Conservation (phyloP, 2,113 vertebrate genomes). For the Hassar affinis region DNA sequence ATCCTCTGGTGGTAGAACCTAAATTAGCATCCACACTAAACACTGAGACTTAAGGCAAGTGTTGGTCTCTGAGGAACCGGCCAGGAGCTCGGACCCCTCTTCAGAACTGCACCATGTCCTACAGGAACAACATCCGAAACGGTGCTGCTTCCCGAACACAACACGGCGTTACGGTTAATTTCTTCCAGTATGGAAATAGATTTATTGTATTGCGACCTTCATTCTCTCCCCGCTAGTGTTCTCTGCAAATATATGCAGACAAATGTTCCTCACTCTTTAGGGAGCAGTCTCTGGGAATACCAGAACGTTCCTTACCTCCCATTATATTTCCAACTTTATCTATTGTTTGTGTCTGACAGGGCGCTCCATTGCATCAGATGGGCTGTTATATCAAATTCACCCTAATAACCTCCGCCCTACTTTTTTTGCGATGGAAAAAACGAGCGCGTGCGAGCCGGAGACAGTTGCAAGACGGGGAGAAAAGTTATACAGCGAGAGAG, state of each 20-base stretch:
- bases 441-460: slow-evolving; percentile 42
- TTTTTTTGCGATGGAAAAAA: slow-evolving; percentile 60
- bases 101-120: slow-evolving; percentile 50
- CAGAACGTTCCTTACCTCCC: slow-evolving; percentile 64
- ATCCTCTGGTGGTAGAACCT: slow-evolving; percentile 41
- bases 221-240: slow-evolving; percentile 54
- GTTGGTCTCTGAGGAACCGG: neutral
- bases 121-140: slow-evolving; percentile 46
- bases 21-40: slow-evolving; percentile 51
- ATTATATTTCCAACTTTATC: slow-evolving; percentile 67
- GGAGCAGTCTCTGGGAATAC: slow-evolving; percentile 73
- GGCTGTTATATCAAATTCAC: slow-evolving; percentile 74
- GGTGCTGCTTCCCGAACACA: slow-evolving; percentile 27
- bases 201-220: slow-evolving; percentile 62
- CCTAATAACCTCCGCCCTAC: slow-evolving; percentile 74
- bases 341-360: slow-evolving; percentile 77
- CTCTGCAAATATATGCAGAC: slow-evolving; percentile 69
- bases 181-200: slow-evolving; percentile 58
- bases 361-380: slow-evolving; percentile 67
- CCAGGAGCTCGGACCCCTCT: slow-evolving; percentile 4
- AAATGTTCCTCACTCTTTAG: slow-evolving; percentile 69
- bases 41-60: slow-evolving; percentile 18
- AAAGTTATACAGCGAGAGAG: slow-evolving; percentile 65
- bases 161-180: slow-evolving; percentile 41
- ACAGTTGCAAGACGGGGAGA: slow-evolving; percentile 62